Percentiles rank a stretch among this genome's conserved stretches.
Conservation (phyloP, 2,113 vertebrate genomes). For the Anarrhichthys ocellatus region DNA sequence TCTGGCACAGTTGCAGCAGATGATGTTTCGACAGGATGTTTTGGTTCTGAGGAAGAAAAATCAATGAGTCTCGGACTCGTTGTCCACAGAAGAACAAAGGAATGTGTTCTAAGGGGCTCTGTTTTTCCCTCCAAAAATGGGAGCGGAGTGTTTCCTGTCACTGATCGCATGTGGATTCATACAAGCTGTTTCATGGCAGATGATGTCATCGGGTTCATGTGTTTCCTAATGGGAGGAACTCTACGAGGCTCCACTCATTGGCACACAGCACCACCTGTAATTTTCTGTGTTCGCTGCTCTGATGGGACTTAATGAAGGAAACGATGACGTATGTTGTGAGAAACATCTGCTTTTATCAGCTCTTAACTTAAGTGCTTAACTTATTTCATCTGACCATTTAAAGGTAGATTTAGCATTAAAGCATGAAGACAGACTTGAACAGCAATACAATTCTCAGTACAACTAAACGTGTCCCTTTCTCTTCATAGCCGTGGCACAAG, state of each 20-base stretch:
- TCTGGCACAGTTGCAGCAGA: slow-evolving; percentile 22
- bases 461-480: neutral
- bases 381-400: neutral
- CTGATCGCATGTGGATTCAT: slow-evolving; percentile 9
- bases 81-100: neutral
- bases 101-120: neutral
- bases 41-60: neutral
- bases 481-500: slow-evolving; percentile 93
- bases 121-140: slow-evolving; percentile 5
- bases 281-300: slow-evolving; percentile 23
- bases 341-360: slow-evolving; percentile 6
- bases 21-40: slow-evolving; percentile 10
- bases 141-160: slow-evolving; percentile 10
- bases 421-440: neutral
- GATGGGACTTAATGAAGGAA: slow-evolving; percentile 13
- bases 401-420: neutral
- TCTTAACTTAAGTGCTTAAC: neutral
- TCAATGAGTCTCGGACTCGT: neutral
- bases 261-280: slow-evolving; percentile 7
- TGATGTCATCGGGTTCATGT: slow-evolving; percentile 43
- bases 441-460: neutral
- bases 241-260: neutral
- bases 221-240: slow-evolving; percentile 29
- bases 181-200: slow-evolving; percentile 38
- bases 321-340: neutral